phyloP scores from a whole-genome alignment of 2,888 invertebrate species.

The Fragum sueziense region DNA sequence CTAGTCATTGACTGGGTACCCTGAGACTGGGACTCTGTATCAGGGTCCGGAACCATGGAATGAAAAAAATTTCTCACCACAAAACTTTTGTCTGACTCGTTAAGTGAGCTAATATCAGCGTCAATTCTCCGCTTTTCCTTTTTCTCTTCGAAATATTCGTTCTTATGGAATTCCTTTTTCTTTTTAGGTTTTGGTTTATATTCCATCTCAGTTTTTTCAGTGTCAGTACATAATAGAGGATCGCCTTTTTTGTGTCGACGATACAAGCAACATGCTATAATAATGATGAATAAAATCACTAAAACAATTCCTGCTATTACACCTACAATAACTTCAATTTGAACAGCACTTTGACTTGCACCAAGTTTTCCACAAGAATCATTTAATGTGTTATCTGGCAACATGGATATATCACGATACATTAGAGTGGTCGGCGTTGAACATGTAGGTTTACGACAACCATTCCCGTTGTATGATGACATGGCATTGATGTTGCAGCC shows the following conservation, averaged over 20 bases:
- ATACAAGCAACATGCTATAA: conserved; percentile 60
- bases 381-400: conserved; percentile 57
- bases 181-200: conserved; percentile 13
- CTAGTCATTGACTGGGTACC: conserved; percentile 52
- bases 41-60: conserved; percentile 70
- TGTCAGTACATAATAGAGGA: conserved; percentile 39
- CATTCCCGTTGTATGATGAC: conserved; percentile 16
- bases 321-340: conserved; percentile 44
- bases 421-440: conserved; percentile 55
- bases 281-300: conserved; percentile 59
- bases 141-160: conserved; percentile 57
- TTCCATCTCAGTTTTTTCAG: conserved; percentile 1
- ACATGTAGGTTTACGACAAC: conserved; percentile 65
- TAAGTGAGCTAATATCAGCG: conserved; percentile 69
- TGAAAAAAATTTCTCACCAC: conserved; percentile 75
- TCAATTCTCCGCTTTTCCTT: conserved; percentile 66
- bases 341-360: conserved; percentile 22
- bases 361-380: conserved; percentile 43
- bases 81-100: conserved; percentile 76
- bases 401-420: conserved; percentile 48
- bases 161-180: conserved; percentile 9
- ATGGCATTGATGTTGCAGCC: conserved; percentile 43
- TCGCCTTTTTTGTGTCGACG: conserved; percentile 59
- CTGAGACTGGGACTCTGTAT: conserved; percentile 50
- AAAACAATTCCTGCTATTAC: conserved; percentile 57